These are phyloP conservation scores for Parascotia fuliginaria DNA, from an alignment of 2,888 invertebrate genomes.

Conservation along the genomic window DNA sequence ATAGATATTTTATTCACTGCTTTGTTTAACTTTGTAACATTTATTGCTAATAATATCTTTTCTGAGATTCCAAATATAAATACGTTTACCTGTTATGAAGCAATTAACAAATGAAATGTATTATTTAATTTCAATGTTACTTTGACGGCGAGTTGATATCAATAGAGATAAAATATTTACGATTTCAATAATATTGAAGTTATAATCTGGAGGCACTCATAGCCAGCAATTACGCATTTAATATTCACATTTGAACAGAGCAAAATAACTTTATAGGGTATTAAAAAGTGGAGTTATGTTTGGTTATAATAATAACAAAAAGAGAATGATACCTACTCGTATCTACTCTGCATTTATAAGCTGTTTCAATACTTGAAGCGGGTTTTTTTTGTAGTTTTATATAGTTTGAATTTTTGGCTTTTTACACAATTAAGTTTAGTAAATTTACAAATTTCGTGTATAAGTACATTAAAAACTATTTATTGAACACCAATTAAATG, in stretches of 20 bases:
- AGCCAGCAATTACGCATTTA: conserved; percentile 27
- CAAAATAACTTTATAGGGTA: conserved; percentile 31
- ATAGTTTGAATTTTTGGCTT: too few species aligned
- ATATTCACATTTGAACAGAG: conserved; percentile 30
- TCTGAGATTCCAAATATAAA: background rate
- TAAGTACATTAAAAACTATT: too few species aligned
- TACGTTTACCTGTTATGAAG: conserved; percentile 1
- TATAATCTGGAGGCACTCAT: conserved; percentile 38
- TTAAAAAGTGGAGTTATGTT: conserved; percentile 9
- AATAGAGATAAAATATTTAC: conserved; percentile 55
- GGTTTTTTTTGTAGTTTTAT: too few species aligned
- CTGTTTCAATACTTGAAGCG: too few species aligned
- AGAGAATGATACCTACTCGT: too few species aligned
- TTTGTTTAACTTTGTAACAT: too few species aligned
- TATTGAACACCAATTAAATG: too few species aligned
- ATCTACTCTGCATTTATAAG: too few species aligned
- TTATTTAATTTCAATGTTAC: conserved; percentile 53
- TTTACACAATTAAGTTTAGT: too few species aligned
- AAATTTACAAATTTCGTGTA: too few species aligned
- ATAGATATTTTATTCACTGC: too few species aligned
- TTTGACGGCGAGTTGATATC: conserved; percentile 53
- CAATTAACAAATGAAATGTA: conserved; percentile 11
- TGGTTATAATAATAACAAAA: too few species aligned
- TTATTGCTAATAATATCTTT: background rate
- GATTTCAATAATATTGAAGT: conserved; percentile 53